Percentiles rank a stretch among this genome's conserved stretches.
Conservation (phyloP, 1,140 invertebrate species). For the Coboldia fuscipes region DNA sequence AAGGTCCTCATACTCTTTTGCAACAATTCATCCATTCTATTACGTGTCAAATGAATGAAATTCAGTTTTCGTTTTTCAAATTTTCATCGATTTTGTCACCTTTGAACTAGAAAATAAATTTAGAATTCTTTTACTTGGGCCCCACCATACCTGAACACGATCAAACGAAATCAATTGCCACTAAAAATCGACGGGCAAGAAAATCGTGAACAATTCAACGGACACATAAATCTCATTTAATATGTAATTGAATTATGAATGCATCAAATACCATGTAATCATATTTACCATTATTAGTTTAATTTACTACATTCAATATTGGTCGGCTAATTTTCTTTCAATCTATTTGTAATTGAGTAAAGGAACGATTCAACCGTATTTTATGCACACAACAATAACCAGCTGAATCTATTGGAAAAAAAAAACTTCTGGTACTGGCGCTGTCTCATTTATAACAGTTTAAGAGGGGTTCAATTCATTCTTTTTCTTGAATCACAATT, state of each 20-base stretch:
- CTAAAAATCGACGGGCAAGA: too few species aligned
- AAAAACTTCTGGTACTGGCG: background rate
- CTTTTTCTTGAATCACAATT: too few species aligned
- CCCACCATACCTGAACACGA: too few species aligned
- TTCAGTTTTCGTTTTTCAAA: too few species aligned
- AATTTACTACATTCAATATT: background rate
- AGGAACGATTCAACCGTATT: background rate
- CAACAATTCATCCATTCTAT: too few species aligned
- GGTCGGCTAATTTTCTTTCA: background rate
- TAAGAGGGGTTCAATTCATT: background rate
- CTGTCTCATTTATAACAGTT: background rate
- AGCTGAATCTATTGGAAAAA: background rate
- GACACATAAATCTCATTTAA: background rate
- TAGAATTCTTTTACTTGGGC: too few species aligned
- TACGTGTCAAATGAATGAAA: too few species aligned
- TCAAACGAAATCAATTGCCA: too few species aligned
- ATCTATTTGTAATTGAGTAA: conserved; percentile 1
- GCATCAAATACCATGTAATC: background rate
- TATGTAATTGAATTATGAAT: background rate
- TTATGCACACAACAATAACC: background rate
- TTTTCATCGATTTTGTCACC: too few species aligned
- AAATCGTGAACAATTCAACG: background rate
- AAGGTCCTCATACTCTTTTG: too few species aligned
- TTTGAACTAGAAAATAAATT: too few species aligned
- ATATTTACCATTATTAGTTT: background rate